Base-by-base conservation (phyloP, 1,140 invertebrate species). In the Steinernema feltiae region DNA sequence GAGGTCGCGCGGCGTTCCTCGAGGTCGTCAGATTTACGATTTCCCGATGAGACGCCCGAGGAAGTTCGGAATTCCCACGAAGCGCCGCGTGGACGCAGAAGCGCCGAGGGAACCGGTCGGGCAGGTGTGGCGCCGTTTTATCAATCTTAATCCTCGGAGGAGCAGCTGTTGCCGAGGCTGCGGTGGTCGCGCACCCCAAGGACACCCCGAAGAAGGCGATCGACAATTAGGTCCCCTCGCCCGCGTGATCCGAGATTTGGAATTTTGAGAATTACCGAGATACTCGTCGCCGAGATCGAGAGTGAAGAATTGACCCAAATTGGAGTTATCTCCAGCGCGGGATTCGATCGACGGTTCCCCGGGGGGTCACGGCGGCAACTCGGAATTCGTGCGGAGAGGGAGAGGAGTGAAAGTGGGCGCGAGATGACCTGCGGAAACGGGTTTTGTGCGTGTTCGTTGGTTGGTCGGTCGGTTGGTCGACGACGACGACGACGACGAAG, bases 191-290 rank as follows among this genome's bases (percentile, higher is more conserved):
- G 24, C 24, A 15, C 53, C 24, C 53, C 53, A 63, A 63, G 53
- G 53, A 12, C 53, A 27, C 53, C 24, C 53, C 3, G 53, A 12
- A 27, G 53, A 41, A 41, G 18, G 18, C 35, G 35, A n/a, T 41
- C 35, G 35, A 41, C 35, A 41, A 41, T 41, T 41, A 41, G 35
- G 35, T 41, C 35, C 35, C 35, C 18, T 27, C 12, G 15, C 53
- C 12, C 53, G 53, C 53, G 53, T 21, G 53, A 63, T 3, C 12
- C 24, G 24, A 63, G 53, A 63, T 63, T 63, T 63, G 53, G 53
- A 63, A 63, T 63, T 63, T 63, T 15, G 53, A 27, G 53, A 63
- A 63, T 63, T 63, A 63, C 53, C 53, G 53, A 63, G 53, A 63
- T n/a, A 63, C 53, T 63, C 53, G 7, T n/a, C n/a, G n/a, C n/a